A percentile compares a stretch with the other conserved stretches of the same genome.
Evolutionary conservation across 2,797 vertebrate genomes (phyloP).

Genomic region (Halcyon leucocephala): DNA sequence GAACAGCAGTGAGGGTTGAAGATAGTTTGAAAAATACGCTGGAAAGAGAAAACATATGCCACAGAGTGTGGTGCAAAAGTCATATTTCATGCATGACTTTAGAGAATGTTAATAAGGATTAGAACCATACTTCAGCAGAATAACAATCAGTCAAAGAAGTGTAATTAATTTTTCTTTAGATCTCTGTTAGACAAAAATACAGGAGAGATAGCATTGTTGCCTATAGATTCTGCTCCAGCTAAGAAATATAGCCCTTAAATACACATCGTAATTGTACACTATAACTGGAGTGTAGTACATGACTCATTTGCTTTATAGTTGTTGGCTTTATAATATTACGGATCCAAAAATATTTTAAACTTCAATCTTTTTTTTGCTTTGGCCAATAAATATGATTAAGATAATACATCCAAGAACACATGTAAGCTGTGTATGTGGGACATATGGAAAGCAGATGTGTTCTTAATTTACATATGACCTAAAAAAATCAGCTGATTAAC

Average conservation of each 20-base stretch:
- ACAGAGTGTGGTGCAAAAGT: slow-evolving; percentile 85
- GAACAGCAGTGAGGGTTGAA: slow-evolving; percentile 82
- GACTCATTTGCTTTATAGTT: slow-evolving; percentile 46
- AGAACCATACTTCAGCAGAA: slow-evolving; percentile 86
- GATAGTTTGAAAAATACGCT: slow-evolving; percentile 88
- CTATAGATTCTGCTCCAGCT: background rate
- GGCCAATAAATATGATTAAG: slow-evolving; percentile 94
- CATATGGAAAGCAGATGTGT: slow-evolving; percentile 94
- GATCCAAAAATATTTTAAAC: slow-evolving; percentile 58
- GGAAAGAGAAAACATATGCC: slow-evolving; percentile 91
- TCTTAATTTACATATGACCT: slow-evolving; percentile 76
- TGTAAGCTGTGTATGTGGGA: slow-evolving; percentile 81
- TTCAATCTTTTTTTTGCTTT: slow-evolving; percentile 79
- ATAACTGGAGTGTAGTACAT: slow-evolving; percentile 40
- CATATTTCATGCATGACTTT: slow-evolving; percentile 90
- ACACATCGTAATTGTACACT: background rate
- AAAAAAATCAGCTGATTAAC: slow-evolving; percentile 75
- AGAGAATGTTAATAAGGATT: slow-evolving; percentile 94
- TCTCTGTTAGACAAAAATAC: slow-evolving; percentile 75
- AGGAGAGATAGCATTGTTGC: slow-evolving; percentile 60
- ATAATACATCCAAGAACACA: slow-evolving; percentile 89
- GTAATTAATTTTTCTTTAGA: slow-evolving; percentile 83
- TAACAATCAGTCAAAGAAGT: slow-evolving; percentile 82
- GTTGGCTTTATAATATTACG: slow-evolving; percentile 51
- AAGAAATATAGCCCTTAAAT: slow-evolving; percentile 52